phyloP scores from a whole-genome alignment of 1,140 invertebrate genomes.

The Atopsyche davidsoni region DNA sequence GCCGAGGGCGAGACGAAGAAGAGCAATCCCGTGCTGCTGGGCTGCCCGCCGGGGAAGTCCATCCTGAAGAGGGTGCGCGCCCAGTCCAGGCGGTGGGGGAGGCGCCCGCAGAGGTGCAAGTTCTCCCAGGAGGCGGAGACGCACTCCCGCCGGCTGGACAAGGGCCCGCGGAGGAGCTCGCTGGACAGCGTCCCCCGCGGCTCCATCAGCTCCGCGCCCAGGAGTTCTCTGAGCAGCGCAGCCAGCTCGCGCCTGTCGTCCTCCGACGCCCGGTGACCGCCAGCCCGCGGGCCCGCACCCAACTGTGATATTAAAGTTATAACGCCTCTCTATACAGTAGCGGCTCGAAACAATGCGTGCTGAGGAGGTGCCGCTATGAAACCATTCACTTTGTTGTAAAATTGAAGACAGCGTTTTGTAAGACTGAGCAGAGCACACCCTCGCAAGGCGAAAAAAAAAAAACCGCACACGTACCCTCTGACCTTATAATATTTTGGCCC shows the following conservation, averaged over 20 bases:
- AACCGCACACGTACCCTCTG: too few species aligned
- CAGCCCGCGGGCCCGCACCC: constrained; percentile 4
- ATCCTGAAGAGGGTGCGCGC: constrained; percentile 25
- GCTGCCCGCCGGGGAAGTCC: constrained; percentile 25
- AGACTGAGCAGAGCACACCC: too few species aligned
- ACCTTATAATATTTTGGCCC: too few species aligned
- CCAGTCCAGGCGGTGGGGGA: constrained; percentile 22
- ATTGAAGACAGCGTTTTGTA: too few species aligned
- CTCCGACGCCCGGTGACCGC: constrained; percentile 11
- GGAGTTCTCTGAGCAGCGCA: constrained; percentile 1
- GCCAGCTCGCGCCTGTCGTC: background rate
- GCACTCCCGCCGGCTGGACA: background rate
- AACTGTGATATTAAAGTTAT: constrained; percentile 26
- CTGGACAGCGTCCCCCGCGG: constrained; percentile 8
- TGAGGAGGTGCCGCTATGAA: too few species aligned
- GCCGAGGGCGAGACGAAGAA: constrained; percentile 21
- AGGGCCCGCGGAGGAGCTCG: constrained; percentile 8
- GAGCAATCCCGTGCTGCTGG: constrained; percentile 7
- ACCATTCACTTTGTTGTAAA: too few species aligned
- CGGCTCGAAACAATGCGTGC: too few species aligned
- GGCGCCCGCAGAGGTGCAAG: constrained; percentile 19
- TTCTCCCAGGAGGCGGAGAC: constrained; percentile 15
- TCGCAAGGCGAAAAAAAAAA: too few species aligned
- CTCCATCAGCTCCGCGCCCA: constrained; percentile 2
- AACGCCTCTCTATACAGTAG: too few species aligned